Evolutionary conservation across 2,113 vertebrate species (phyloP).

Genomic region (Phylloscopus trochilus): DNA sequence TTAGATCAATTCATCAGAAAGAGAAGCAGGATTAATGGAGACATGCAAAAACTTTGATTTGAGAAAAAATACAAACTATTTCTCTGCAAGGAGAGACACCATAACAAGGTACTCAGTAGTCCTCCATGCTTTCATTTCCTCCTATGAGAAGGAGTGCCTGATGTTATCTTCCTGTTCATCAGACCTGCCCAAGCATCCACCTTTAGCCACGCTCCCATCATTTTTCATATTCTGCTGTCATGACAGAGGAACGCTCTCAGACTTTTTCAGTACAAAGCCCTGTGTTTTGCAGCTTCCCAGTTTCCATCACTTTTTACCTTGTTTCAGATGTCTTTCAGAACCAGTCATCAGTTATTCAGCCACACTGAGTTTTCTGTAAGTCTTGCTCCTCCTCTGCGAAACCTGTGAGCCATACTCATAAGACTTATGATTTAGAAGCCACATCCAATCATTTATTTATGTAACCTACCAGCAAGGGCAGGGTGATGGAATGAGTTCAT

Average conservation of each 20-base stretch:
- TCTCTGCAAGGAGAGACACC: background rate
- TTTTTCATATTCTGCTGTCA: background rate
- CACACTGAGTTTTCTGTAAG: background rate
- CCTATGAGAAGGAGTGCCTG: background rate
- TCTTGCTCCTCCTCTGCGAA: background rate
- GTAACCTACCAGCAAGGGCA: background rate
- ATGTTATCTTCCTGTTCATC: background rate
- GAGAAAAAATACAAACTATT: background rate
- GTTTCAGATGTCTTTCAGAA: background rate
- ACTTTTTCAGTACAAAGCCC: background rate
- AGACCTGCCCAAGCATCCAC: background rate
- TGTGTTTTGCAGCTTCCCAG: background rate
- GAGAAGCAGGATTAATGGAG: background rate
- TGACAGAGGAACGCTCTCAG: background rate
- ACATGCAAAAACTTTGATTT: background rate
- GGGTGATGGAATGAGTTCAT: background rate
- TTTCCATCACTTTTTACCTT: background rate
- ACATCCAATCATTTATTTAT: background rate
- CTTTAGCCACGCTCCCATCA: fast-evolving
- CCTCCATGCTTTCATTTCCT: background rate
- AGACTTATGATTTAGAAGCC: background rate
- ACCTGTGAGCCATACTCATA: background rate
- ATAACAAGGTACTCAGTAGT: background rate
- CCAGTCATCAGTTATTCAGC: too few relatives aligned
- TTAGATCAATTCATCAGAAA: background rate